Percentiles rank a stretch among this genome's conserved stretches.
These are phyloP conservation scores for Cataglyphis hispanica DNA, from an alignment of 1,140 invertebrate genomes.

Conservation along the genomic window DNA sequence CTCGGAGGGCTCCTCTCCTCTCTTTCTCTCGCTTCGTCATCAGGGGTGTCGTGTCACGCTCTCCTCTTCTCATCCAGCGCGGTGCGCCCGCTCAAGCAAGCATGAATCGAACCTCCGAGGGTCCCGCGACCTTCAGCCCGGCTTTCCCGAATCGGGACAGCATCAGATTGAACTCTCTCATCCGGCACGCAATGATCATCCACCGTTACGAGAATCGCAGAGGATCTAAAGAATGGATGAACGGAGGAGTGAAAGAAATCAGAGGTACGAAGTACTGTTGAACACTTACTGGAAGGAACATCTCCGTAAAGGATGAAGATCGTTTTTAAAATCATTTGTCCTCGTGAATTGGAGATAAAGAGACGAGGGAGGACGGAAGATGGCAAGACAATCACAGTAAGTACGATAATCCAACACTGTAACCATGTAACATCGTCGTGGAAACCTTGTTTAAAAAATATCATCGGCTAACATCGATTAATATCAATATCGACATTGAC, in stretches of 20 bases:
- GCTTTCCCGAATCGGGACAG: slow-evolving; percentile 46
- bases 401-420: slow-evolving; percentile 4
- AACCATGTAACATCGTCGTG: not conserved
- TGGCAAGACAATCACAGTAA: slow-evolving; percentile 19
- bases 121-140: slow-evolving; percentile 51
- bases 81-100: slow-evolving; percentile 22
- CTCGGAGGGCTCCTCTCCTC: slow-evolving; percentile 66
- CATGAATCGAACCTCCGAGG: slow-evolving; percentile 67
- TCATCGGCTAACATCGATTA: not conserved
- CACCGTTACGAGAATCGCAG: not conserved
- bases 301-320: not conserved
- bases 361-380: slow-evolving; percentile 9
- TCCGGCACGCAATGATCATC: slow-evolving; percentile 26
- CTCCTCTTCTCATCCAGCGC: slow-evolving; percentile 17
- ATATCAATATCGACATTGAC: not conserved
- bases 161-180: slow-evolving; percentile 63
- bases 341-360: not conserved
- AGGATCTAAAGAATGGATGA: not conserved
- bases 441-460: not conserved
- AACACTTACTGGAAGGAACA: not conserved
- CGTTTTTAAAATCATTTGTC: not conserved
- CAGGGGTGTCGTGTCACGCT: not conserved
- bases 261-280: not conserved
- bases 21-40: slow-evolving; percentile 32
- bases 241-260: not conserved